These are phyloP conservation scores for Yponomeuta plumbellus DNA, from an alignment of 2,888 invertebrate genomes.

Conservation along the genomic window DNA sequence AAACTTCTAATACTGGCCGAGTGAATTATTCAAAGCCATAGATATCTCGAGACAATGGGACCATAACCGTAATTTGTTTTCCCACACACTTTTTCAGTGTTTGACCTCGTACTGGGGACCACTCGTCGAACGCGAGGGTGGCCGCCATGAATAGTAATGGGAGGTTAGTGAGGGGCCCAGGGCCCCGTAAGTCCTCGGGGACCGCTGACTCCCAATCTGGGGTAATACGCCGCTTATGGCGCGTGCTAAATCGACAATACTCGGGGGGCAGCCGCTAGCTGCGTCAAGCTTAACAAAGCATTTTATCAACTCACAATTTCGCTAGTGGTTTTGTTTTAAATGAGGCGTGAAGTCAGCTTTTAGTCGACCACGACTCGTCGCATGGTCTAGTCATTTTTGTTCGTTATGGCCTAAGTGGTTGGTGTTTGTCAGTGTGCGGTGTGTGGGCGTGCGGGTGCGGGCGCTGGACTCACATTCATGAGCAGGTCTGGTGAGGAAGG, in stretches of 20 bases:
- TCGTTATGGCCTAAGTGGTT: not conserved
- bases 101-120: conserved; percentile 22
- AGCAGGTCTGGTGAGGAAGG: conserved; percentile 73
- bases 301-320: conserved; percentile 41
- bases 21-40: conserved; percentile 40
- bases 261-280: conserved; percentile 41
- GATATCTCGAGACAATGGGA: conserved; percentile 39
- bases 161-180: conserved; percentile 34
- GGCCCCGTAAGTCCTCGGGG: conserved; percentile 19
- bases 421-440: not conserved
- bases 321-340: conserved; percentile 48
- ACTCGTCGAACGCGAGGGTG: conserved; percentile 44
- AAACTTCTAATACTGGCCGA: conserved; percentile 7
- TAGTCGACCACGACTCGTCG: not conserved
- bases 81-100: conserved; percentile 28
- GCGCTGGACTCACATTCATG: conserved; percentile 72
- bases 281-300: conserved; percentile 46
- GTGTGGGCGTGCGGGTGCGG: conserved; percentile 2
- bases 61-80: conserved; percentile 36
- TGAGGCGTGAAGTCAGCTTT: conserved; percentile 36
- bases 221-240: conserved; percentile 65
- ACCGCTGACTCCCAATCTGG: conserved; percentile 43
- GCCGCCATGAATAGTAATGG: conserved; percentile 69
- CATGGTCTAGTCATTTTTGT: not conserved
- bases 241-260: conserved; percentile 73